Base-by-base conservation (phyloP, 2,888 invertebrate genomes). In the Diaperis boleti region DNA sequence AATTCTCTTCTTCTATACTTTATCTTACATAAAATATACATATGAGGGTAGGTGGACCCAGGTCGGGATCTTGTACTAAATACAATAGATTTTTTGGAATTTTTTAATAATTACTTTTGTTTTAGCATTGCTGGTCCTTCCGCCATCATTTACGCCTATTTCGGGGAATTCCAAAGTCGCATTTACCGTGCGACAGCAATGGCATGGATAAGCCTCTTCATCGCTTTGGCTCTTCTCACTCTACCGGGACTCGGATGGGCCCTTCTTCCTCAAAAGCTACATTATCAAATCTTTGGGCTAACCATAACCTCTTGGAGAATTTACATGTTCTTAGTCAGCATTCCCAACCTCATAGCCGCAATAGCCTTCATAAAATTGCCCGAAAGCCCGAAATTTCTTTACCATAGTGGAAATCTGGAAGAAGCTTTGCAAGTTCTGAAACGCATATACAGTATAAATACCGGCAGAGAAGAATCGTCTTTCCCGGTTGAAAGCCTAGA, bases 61-160 rank as follows among this genome's bases (percentile, higher is more conserved):
- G n/a, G n/a, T n/a, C n/a, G n/a, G n/a, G n/a, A n/a, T n/a, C n/a
- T n/a, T n/a, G n/a, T n/a, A n/a, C n/a, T n/a, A n/a, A n/a, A n/a
- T n/a, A n/a, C n/a, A n/a, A n/a, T n/a, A n/a, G n/a, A n/a, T 52
- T 68, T 11, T 70, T 67, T 31, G 71, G 71, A 44, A 52, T 70
- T 45, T 71, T 69, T 70, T 71, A 59, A 67, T 65, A 62, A 50
- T 8, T 1, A 20, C 6, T 20, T 20, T 6, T 4, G 3, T 56
- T 45, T 14, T 44, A 83, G 83, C 55, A 80, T 83, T 60, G 79
- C 82, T 1, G 82, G 82, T 4, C 79, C 82, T 3, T 79, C 81
- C 1, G 79, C 82, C 3, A 79, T 82, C 1, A 76, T 79, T 0
- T 83, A 82, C 55, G 82, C 82, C 1, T 83, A 82, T 64, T 73